Conservation (phyloP, 2,797 vertebrate genomes). For the Antrozous pallidus region DNA sequence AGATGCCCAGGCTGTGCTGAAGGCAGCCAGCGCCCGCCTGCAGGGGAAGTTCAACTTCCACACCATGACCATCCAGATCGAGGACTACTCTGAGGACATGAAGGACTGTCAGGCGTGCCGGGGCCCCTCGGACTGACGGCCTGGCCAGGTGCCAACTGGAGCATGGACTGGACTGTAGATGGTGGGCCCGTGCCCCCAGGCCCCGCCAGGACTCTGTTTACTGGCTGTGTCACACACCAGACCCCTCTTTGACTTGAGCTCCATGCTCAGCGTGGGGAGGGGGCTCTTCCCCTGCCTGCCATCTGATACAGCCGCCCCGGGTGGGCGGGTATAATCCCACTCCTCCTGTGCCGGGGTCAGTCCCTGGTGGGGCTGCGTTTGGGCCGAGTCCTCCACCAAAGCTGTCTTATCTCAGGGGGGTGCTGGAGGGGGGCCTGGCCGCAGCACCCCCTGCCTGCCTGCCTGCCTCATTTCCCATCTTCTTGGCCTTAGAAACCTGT, state of each 20-base stretch:
- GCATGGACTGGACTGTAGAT: neutral
- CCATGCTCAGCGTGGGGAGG: neutral
- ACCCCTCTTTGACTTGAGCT: neutral
- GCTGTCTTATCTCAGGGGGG: neutral
- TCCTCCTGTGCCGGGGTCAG: neutral
- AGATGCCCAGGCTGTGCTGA: slow-evolving; percentile 83
- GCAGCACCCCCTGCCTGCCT: neutral
- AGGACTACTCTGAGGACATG: slow-evolving; percentile 88
- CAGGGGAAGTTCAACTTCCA: slow-evolving; percentile 84
- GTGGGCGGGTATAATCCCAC: accelerated
- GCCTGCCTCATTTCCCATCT: neutral
- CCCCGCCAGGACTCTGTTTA: neutral
- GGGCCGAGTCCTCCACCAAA: neutral
- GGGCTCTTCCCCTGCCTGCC: neutral
- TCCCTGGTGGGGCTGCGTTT: neutral
- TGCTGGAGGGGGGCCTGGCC: neutral
- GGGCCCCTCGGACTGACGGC: slow-evolving; percentile 81
- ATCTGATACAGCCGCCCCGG: neutral
- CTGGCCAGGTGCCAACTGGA: neutral
- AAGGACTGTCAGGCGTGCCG: slow-evolving; percentile 83
- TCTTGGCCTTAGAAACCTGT: neutral
- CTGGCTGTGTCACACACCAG: neutral
- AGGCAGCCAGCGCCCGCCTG: slow-evolving; percentile 81
- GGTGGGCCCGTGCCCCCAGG: neutral
- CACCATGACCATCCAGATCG: slow-evolving; percentile 87